Evolutionary conservation across 2,888 invertebrate species (phyloP), one percentile per base, ranked within the genome.

Genomic region (Criorhina ranunculi): DNA sequence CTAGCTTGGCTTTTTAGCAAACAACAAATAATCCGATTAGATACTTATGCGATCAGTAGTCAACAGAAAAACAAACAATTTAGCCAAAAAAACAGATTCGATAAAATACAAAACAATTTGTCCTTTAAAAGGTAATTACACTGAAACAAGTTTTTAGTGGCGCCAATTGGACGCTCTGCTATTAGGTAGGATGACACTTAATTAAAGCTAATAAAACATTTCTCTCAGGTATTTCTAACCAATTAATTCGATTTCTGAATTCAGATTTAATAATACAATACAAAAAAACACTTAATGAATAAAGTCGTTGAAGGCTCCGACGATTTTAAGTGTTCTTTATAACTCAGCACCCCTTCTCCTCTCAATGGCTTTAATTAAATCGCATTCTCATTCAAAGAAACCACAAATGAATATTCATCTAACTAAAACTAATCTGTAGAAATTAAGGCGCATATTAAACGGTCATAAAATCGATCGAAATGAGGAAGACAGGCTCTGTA

Each of bases 321-420:
- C 24, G n/a, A 7, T 29, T n/a, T 29, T 15, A n/a, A 7, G 9
- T 2, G 6, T 8, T 6, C 29, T 29, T 15, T 49, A 6, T n/a
- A 8, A 6, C 42, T 42, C 9, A 46, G 19, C 9, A 9, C 46
- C 46, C 44, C 44, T 24, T 3, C n/a, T 3, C n/a, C 17, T 11
- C 9, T 11, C 46, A 46, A 46, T 46, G 9, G 46, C 15, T 2
- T 15, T 8, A 42, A 53, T 42, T 53, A 51, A 42, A 42, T 53
- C 33, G 44, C 24, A 59, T 46, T 59, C 44, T 8, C 8, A 57
- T 49, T 49, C n/a, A n/a, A n/a, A 42, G 11, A 40, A 42, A 33
- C 55, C 46, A n/a, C 55, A 51, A 51, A 77, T 77, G 76, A 77
- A 77, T 77, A 77, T 77, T 69, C 33, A 77, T 67, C 51, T 17